Evolutionary conservation across 2,797 vertebrate genomes (phyloP).

Genomic region (Ispidina picta): DNA sequence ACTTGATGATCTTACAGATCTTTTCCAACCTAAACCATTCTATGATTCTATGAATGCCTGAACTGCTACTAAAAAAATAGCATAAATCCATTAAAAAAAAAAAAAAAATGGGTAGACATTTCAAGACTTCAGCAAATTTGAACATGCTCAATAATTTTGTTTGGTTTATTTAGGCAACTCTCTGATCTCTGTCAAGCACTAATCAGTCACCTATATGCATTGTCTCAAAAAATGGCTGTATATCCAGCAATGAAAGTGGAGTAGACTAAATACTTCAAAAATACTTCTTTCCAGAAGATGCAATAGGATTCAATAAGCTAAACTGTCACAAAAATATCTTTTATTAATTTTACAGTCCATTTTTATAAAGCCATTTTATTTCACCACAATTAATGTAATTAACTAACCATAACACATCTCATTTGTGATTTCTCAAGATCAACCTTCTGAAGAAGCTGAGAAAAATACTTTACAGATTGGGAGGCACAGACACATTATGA

Average conservation of each 20-base stretch:
- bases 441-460: not conserved
- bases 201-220: not conserved
- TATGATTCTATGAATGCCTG: not conserved
- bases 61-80: not conserved
- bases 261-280: not conserved
- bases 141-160: not conserved
- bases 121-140: not conserved
- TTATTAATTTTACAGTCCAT: not conserved
- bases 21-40: not conserved
- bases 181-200: not conserved
- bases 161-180: not conserved
- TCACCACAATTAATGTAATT: not conserved
- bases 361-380: not conserved
- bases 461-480: not conserved
- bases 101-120: not conserved
- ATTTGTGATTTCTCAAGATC: not conserved
- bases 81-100: not conserved
- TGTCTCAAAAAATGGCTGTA: not conserved
- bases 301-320: not conserved
- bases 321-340: not conserved
- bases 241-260: not conserved
- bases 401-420: not conserved
- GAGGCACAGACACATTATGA: not conserved
- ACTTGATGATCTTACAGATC: not conserved
- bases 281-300: not conserved